Percentiles rank a stretch among this genome's conserved stretches.
Evolutionary conservation across 2,888 invertebrate species (phyloP).

Genomic region (Erebia palarica): DNA sequence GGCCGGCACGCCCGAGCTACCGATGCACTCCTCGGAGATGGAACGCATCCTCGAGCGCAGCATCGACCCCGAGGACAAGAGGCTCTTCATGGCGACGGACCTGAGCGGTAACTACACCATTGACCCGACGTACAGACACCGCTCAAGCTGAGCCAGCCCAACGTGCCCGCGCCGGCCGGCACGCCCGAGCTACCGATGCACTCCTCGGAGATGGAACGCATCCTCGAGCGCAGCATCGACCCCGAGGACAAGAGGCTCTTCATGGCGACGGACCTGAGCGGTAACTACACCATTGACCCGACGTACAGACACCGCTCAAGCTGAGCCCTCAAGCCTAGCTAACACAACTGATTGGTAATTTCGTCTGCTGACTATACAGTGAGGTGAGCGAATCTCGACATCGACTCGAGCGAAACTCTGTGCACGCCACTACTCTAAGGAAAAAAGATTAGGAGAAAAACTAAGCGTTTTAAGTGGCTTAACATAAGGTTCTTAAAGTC

Average conservation of each 20-base stretch:
- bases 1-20: conserved; percentile 52
- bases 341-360: too few relatives aligned
- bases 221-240: conserved; percentile 46
- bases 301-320: too few relatives aligned
- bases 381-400: too few relatives aligned
- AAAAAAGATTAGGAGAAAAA: too few relatives aligned
- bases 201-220: conserved; percentile 60
- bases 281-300: conserved; percentile 34
- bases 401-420: too few relatives aligned
- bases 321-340: too few relatives aligned
- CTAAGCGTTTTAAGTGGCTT: too few relatives aligned
- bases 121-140: too few relatives aligned
- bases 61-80: conserved; percentile 46
- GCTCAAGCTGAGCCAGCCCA: conserved; percentile 38
- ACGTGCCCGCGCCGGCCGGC: conserved; percentile 49
- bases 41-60: conserved; percentile 50
- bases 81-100: conserved; percentile 43
- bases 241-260: conserved; percentile 48
- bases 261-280: conserved; percentile 43
- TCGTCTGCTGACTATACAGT: too few relatives aligned
- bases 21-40: conserved; percentile 61
- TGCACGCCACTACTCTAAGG: too few relatives aligned
- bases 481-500: too few relatives aligned
- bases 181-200: conserved; percentile 55
- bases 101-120: conserved; percentile 47